phyloP scores from a whole-genome alignment of 2,113 vertebrate genomes.

The Aldabrachelys gigantea region DNA sequence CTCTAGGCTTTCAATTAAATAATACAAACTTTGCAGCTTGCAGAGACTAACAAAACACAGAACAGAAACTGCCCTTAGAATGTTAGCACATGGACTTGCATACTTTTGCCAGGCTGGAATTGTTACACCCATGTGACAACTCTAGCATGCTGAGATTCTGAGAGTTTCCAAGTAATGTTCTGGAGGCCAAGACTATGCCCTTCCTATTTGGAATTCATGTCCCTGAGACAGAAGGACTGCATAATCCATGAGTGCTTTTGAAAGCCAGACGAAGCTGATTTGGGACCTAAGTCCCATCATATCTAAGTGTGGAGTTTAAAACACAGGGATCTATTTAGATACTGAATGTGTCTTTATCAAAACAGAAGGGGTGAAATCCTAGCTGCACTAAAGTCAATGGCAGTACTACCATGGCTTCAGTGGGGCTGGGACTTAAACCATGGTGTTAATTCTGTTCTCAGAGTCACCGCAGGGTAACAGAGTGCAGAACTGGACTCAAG shows the following conservation, averaged over 20 bases:
- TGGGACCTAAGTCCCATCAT: not conserved
- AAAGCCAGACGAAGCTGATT: not conserved
- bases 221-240: not conserved
- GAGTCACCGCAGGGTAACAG: not conserved
- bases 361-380: not conserved
- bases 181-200: not conserved
- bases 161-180: not conserved
- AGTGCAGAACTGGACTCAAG: not conserved
- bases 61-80: rapidly evolving
- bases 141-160: not conserved
- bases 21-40: not conserved
- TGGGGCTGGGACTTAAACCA: not conserved
- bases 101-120: not conserved
- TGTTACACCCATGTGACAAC: not conserved
- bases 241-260: not conserved
- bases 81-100: not conserved
- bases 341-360: not conserved
- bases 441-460: not conserved
- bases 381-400: not conserved
- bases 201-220: not conserved
- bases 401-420: not conserved
- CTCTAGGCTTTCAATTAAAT: not conserved
- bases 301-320: not conserved
- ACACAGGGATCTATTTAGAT: not conserved
- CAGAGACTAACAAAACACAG: not conserved